Evolutionary conservation across 2,888 invertebrate genomes (phyloP).

Genomic region (Rhingia campestris): DNA sequence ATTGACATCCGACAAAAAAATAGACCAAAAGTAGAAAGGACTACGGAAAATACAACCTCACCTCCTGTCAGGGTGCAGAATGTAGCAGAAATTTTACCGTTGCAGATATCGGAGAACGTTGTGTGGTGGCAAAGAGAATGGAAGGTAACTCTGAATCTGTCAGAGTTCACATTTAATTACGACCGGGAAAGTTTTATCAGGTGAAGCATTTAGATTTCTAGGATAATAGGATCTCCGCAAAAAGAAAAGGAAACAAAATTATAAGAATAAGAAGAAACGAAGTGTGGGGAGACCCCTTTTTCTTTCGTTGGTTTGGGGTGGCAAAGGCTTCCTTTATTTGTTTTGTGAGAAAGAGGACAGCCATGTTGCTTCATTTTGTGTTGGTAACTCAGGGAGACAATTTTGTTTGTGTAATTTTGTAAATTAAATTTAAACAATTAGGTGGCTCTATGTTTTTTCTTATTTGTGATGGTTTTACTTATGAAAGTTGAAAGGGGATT

Average conservation of each 20-base stretch:
- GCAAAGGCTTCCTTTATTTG: too few species aligned
- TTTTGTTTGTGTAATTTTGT: too few species aligned
- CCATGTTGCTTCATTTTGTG: too few species aligned
- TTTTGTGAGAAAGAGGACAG: too few species aligned
- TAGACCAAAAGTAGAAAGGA: slow-evolving; percentile 27
- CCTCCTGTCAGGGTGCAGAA: slow-evolving; percentile 31
- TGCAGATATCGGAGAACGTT: slow-evolving; percentile 57
- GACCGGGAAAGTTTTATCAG: slow-evolving; percentile 74
- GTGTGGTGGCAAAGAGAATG: slow-evolving; percentile 18
- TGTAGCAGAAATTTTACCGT: slow-evolving; percentile 59
- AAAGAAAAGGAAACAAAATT: slow-evolving; percentile 23
- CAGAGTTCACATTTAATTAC: slow-evolving; percentile 74
- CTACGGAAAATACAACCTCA: slow-evolving; percentile 14
- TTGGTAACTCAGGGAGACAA: too few species aligned
- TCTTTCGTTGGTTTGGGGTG: too few species aligned
- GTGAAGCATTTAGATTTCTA: slow-evolving; percentile 72
- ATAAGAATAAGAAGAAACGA: background rate
- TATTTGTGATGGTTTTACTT: too few species aligned
- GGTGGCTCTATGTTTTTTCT: too few species aligned
- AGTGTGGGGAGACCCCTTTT: background rate
- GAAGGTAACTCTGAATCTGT: slow-evolving; percentile 65
- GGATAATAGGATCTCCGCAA: slow-evolving; percentile 61
- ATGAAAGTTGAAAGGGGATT: too few species aligned
- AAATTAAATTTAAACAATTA: too few species aligned
- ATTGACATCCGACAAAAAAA: slow-evolving; percentile 61